Percentiles rank a stretch among this genome's conserved stretches.
Conservation (phyloP, 2,113 vertebrate genomes). For the Junco hyemalis region DNA sequence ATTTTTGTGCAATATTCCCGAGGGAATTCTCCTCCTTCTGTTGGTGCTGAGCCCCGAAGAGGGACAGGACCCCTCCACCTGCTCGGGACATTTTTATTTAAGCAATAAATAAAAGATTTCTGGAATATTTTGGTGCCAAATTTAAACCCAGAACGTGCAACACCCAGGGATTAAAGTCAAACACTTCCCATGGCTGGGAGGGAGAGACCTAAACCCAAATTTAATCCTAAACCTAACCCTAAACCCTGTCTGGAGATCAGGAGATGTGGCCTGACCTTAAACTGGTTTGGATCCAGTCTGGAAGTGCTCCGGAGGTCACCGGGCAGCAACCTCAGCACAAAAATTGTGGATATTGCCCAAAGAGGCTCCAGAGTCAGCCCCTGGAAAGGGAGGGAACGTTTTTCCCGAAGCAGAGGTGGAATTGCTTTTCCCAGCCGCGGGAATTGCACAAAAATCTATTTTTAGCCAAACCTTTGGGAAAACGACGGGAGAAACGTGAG, state of each 20-base stretch:
- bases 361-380: not conserved
- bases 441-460: not conserved
- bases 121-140: not conserved
- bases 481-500: not conserved
- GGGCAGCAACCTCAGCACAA: not conserved
- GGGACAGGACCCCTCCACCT: not conserved
- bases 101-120: not conserved
- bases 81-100: not conserved
- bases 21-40: not conserved
- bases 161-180: not conserved
- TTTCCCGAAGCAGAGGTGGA: not conserved
- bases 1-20: not conserved
- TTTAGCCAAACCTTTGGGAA: not conserved
- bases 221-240: not conserved
- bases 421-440: not conserved
- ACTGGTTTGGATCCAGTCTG: not conserved
- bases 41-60: not conserved
- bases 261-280: not conserved
- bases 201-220: not conserved
- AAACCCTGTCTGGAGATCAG: not conserved
- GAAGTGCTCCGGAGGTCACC: not conserved
- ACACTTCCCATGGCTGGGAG: not conserved
- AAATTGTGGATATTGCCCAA: not conserved
- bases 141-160: not conserved
- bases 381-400: not conserved